A percentile compares a stretch with the other conserved stretches of the same genome.
phyloP scores from a whole-genome alignment of 2,113 vertebrate genomes.

The Rhodinocichla rosea region DNA sequence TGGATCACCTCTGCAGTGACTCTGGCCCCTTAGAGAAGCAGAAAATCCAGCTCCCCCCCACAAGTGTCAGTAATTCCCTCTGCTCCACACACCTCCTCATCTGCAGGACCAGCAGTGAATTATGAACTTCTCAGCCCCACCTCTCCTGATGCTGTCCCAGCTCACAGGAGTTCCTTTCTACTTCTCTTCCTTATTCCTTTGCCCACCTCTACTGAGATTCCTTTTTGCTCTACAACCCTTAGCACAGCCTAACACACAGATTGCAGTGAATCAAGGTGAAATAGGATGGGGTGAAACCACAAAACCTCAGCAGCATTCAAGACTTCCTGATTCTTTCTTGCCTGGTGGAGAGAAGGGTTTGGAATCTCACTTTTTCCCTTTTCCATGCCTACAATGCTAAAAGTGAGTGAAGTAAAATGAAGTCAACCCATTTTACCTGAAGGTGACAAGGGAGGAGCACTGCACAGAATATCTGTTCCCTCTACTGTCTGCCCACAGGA shows the following conservation, averaged over 20 bases:
- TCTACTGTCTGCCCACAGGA: not conserved
- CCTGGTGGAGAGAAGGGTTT: not conserved
- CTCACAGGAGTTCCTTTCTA: not conserved
- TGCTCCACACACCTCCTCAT: not conserved
- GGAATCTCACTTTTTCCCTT: not conserved
- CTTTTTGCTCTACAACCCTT: not conserved
- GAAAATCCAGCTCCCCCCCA: not conserved
- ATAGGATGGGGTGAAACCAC: not conserved
- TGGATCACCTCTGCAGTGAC: not conserved
- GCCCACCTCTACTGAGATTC: not conserved
- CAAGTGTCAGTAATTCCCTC: not conserved
- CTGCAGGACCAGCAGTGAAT: not conserved
- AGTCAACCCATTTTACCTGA: not conserved
- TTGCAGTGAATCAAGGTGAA: not conserved
- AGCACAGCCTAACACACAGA: accelerated
- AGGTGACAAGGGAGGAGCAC: not conserved
- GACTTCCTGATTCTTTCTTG: not conserved
- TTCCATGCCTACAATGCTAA: not conserved
- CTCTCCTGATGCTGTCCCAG: not conserved
- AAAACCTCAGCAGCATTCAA: not conserved
- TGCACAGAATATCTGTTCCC: not conserved
- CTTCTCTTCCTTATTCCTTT: not conserved
- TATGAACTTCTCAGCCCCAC: not conserved
- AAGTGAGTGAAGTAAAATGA: not conserved
- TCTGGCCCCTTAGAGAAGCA: not conserved